Base-by-base conservation (phyloP, 1,140 invertebrate genomes). In the Papilio aristodemus region DNA sequence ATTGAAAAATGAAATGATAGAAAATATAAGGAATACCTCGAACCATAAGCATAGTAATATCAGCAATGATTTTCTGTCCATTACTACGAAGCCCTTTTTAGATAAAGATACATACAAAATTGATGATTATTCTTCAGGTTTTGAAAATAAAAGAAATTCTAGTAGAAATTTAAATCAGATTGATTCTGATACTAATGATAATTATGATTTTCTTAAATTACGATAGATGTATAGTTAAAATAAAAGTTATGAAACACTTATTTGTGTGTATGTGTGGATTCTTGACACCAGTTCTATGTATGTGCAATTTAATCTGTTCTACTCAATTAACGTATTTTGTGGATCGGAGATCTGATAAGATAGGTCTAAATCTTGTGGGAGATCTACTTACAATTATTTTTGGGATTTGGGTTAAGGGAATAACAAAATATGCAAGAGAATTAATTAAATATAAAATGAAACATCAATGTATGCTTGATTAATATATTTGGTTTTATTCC, bases 401-500 rank as follows among this genome's bases (percentile, higher is more conserved):
- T 6, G 27, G 9, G n/a, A 3, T 22, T 54, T 19, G 4, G 50
- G 1, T 54, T 8, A 25, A 13, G n/a, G n/a, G n/a, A n/a, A n/a
- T n/a, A n/a, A n/a, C n/a, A n/a, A n/a, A n/a, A n/a, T n/a, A n/a
- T n/a, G n/a, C n/a, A n/a, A n/a, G n/a, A n/a, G n/a, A 22, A 25
- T 43, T 27, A 75, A 27, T 27, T 8, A 19, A 67, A 10, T 17
- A 32, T 17, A 36, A 63, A 32, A 43, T 73, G 73, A 74, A 78
- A 60, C 77, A 71, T 72, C 14, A 57, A 17, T 46, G 63, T 64
- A 67, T 71, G 69, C 74, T 76, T 60, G 17, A 70, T 68, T 70
- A 41, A 75, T 81, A 80, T 84, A 82, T 84, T 84, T 85, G 81
- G 83, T 77, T 77, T 82, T 71, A 79, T 72, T 77, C 73, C 79